Evolutionary conservation across 35 echinoderm and acorn worm species (phyloP), one percentile per base, ranked within the genome.

Genomic region (Chiridota heheva): DNA sequence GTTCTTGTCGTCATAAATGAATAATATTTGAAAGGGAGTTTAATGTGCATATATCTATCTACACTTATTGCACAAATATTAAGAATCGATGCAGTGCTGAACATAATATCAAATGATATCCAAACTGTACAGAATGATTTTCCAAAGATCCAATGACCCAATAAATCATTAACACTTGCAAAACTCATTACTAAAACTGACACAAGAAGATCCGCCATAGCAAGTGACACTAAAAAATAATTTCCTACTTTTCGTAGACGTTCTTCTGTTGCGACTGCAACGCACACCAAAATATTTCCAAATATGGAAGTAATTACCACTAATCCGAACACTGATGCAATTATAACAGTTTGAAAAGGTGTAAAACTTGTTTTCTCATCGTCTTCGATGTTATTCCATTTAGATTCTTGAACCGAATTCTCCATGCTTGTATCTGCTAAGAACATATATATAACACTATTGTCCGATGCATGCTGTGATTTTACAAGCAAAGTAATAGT

Each of bases 101-200:
- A 98, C 84, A 98, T 88, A 12, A 98, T 85, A 56, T 98, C 95
- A 58, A 98, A 98, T 0, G 89, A 91, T 15, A 98, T 91, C 95
- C 95, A 98, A 10, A 98, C 81, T 40, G 76, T 88, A 63, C 95
- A 98, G 55, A 98, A 98, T 32, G 81, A 57, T 44, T 58, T 76
- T 30, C 78, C 86, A 72, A 98, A 98, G 13, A 88, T 68, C 95
- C 95, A 98, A 34, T 89, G 78, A 1, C 95, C 95, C 22, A 87
- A 40, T 10, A 98, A 60, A 67, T 98, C 95, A 63, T 98, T 98
- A 8, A 82, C 86, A 42, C 78, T 76, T 1, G 89, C 89, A 58
- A 98, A 98, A 40, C 89, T 91, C 95, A 98, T 98, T 16, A 98
- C 95, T 1, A 98, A 60, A 44, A 98, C 89, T 15, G 95, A 98